A percentile compares a stretch with the other conserved stretches of the same genome.
phyloP scores from a whole-genome alignment of 2,888 invertebrate species.

The Pristionchus exspectatus region DNA sequence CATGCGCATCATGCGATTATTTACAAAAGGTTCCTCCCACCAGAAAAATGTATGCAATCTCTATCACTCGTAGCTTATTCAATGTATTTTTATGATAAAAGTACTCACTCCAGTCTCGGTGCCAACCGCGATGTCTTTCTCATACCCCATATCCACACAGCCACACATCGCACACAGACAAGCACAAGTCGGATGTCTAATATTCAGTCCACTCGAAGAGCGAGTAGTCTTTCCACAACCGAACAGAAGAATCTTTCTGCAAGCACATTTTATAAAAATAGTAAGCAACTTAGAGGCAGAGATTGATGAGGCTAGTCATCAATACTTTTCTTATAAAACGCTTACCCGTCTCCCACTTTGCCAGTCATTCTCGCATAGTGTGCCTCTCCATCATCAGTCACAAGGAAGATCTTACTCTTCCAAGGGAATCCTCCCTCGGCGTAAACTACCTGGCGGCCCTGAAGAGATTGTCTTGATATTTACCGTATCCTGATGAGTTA shows the following conservation, averaged over 20 bases:
- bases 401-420: background rate
- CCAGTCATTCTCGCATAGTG: constrained; percentile 1
- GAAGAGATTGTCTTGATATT: no score
- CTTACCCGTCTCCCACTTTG: constrained; percentile 9
- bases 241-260: background rate
- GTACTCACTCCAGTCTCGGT: background rate
- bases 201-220: background rate
- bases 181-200: background rate
- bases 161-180: background rate
- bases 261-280: no score
- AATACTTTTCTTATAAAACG: background rate
- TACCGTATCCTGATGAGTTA: no score
- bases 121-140: background rate
- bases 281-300: no score
- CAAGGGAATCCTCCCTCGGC: background rate
- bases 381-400: background rate
- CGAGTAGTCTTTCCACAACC: background rate
- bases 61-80: no score
- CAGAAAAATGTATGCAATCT: background rate
- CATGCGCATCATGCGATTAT: background rate
- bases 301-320: no score
- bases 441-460: background rate
- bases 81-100: no score
- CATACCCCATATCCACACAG: no score
- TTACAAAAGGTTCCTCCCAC: no score